phyloP scores from a whole-genome alignment of 2,888 invertebrate species.

The Syrista parreyssii region DNA sequence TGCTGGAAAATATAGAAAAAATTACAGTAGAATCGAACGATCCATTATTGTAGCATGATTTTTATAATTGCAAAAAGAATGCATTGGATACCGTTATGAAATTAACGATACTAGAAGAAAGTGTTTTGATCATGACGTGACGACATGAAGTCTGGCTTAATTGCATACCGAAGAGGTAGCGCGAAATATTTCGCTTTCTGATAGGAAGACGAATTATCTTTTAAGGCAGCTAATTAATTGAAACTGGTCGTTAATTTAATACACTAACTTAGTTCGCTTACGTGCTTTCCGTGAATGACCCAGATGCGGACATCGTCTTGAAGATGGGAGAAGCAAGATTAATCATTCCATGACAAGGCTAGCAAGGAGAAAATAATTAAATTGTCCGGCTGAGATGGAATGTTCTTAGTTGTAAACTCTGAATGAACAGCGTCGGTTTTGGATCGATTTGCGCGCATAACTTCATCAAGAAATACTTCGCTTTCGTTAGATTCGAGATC shows the following conservation, averaged over 20 bases:
- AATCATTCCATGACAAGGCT: constrained; percentile 25
- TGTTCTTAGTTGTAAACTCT: background rate
- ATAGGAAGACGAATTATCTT: constrained; percentile 44
- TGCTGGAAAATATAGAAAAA: too few species aligned
- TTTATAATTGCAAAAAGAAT: background rate
- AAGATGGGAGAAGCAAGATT: constrained; percentile 26
- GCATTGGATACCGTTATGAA: background rate
- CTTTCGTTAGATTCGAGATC: background rate
- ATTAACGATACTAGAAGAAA: background rate
- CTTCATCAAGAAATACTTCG: background rate
- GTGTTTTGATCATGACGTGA: background rate
- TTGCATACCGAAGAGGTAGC: background rate
- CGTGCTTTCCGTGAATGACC: constrained; percentile 39
- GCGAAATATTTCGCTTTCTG: background rate
- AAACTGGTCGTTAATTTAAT: constrained; percentile 45
- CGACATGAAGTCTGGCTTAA: background rate
- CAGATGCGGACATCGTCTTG: constrained; percentile 38
- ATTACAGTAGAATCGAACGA: too few species aligned
- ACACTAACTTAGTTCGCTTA: constrained; percentile 35
- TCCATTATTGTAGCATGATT: too few species aligned
- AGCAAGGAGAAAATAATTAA: constrained; percentile 4
- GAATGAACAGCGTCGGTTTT: background rate
- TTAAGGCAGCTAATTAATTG: constrained; percentile 51
- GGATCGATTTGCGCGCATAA: background rate
- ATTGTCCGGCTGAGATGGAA: background rate